Conservation (phyloP, 2,113 vertebrate genomes). For the Gambusia holbrooki region DNA sequence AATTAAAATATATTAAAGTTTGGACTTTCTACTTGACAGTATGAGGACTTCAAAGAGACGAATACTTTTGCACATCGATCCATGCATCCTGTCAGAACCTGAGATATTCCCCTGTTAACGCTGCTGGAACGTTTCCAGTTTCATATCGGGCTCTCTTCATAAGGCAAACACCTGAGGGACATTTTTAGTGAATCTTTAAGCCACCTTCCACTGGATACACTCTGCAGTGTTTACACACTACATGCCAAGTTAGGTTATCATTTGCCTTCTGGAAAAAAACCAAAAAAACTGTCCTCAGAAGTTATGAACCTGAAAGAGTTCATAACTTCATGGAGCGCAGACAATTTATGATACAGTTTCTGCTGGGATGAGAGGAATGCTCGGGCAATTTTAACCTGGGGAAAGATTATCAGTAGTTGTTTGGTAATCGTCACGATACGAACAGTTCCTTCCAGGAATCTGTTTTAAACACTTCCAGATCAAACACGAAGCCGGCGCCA, state of each 20-base stretch:
- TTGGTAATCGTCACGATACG: slow-evolving; percentile 19
- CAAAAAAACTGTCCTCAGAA: neutral
- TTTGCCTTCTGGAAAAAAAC: slow-evolving; percentile 21
- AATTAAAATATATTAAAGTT: neutral
- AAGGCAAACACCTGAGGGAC: slow-evolving; percentile 22
- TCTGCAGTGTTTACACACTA: slow-evolving; percentile 35
- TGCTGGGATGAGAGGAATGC: neutral
- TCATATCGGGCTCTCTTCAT: slow-evolving; percentile 27
- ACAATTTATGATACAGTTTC: slow-evolving; percentile 18
- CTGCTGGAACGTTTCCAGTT: slow-evolving; percentile 35
- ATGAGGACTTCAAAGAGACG: too few species aligned
- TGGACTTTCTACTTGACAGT: neutral
- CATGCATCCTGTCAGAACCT: neutral
- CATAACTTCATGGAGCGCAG: slow-evolving; percentile 15
- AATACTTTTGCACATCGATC: neutral
- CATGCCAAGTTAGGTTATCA: slow-evolving; percentile 36
- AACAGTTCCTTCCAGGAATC: slow-evolving; percentile 31
- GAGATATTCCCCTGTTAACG: slow-evolving; percentile 22
- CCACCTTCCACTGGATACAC: slow-evolving; percentile 19
- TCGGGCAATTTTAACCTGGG: slow-evolving; percentile 23
- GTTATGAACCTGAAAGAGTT: slow-evolving; percentile 30
- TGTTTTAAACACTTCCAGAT: slow-evolving; percentile 48
- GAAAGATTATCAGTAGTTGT: slow-evolving; percentile 35
- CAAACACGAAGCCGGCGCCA: slow-evolving; percentile 31
- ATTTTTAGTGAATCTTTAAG: slow-evolving; percentile 35